Conservation (phyloP, 2,113 vertebrate genomes). For the Dolichotis patagonum region DNA sequence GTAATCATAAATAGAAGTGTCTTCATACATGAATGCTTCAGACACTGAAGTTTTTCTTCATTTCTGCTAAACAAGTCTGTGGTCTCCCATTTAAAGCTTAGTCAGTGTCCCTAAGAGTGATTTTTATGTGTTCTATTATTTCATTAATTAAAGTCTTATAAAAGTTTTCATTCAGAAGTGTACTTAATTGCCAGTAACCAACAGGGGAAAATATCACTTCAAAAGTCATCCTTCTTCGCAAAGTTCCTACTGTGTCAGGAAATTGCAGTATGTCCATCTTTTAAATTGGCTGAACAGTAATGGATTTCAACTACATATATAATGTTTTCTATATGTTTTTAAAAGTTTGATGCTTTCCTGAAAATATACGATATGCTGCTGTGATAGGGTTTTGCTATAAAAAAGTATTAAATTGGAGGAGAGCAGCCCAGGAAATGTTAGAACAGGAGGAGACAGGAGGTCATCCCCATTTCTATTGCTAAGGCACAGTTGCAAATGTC, state of each 20-base stretch:
- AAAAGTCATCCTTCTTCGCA: constrained; percentile 51
- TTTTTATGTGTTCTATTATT: constrained; percentile 61
- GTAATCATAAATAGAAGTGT: not conserved
- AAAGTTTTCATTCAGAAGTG: constrained; percentile 81
- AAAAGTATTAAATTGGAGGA: constrained; percentile 46
- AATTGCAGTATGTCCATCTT: constrained; percentile 80
- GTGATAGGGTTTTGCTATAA: constrained; percentile 62
- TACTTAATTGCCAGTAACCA: constrained; percentile 69
- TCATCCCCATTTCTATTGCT: not conserved
- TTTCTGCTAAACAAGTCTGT: constrained; percentile 57
- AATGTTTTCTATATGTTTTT: constrained; percentile 65
- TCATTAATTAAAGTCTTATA: constrained; percentile 79
- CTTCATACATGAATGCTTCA: not conserved
- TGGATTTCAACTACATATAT: constrained; percentile 75
- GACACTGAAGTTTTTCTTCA: not conserved
- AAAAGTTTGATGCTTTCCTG: constrained; percentile 66
- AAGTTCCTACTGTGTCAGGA: constrained; percentile 80
- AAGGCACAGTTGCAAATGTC: not conserved
- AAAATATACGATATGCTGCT: constrained; percentile 40
- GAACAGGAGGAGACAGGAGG: constrained; percentile 53
- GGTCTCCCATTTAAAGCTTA: constrained; percentile 69
- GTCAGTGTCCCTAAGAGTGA: constrained; percentile 26
- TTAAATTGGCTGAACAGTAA: constrained; percentile 79
- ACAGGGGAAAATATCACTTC: constrained; percentile 71
- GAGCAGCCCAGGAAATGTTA: constrained; percentile 43